Base-by-base conservation (phyloP, 2,888 invertebrate species). In the Tinea trinotella region DNA sequence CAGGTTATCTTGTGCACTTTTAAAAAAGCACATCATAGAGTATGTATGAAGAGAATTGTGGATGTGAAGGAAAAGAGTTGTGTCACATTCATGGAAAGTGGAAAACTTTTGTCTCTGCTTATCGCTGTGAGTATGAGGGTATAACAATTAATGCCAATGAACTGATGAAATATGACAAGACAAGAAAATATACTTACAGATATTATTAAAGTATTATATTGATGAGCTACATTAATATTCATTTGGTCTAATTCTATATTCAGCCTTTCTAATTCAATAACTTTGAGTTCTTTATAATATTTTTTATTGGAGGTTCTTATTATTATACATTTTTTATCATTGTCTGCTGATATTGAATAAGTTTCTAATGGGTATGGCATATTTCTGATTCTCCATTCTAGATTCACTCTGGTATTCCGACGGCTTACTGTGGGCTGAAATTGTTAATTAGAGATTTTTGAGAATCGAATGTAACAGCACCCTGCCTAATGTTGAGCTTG, bases 361-460 rank as follows among this genome's bases (percentile, higher is more conserved):
- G 89, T 89, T 59, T 91, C 89, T 57, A 92, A 80, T 0, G 92
- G 87, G 73, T 93, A 94, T 0, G 92, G 90, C 13, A 95, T 71
- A 73, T 95, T 95, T 58, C 94, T 87, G 60, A 95, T 93, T 60
- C 94, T 86, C 94, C 94, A 95, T 76, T 95, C 94, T 52, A 95
- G 79, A 64, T 89, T 90, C 13, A 88, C 87, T 79, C 90, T 92
- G 7, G 94, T 94, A 52, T 92, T 89, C 59, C 94, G 86, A 68
- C 91, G 89, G 13, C 89, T 87, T 10, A 94, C 67, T 59, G 90
- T 75, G 3, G 95, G 94, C 89, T 93, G 73, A 53, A 87, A 87
- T 58, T n/a, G n/a, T n/a, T n/a, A n/a, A n/a, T n/a, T n/a, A n/a
- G n/a, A n/a, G n/a, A n/a, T n/a, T n/a, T n/a, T n/a, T n/a, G n/a